These are phyloP conservation scores for Climacteris rufus DNA, from an alignment of 2,113 vertebrate genomes.

Conservation along the genomic window DNA sequence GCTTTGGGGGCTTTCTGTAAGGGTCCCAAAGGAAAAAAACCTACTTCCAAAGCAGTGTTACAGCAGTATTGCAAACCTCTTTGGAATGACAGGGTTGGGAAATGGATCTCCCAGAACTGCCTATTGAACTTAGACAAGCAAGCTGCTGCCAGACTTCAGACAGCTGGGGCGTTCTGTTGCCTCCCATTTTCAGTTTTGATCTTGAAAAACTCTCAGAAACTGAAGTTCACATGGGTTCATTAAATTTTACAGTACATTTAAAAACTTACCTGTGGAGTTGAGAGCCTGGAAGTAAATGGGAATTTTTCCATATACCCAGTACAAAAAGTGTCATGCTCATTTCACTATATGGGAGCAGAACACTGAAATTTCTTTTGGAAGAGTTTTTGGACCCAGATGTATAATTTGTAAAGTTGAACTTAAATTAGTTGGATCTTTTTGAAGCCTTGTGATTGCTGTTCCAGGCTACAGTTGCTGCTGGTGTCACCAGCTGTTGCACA, in stretches of 20 bases:
- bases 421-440: background rate
- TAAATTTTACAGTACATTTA: background rate
- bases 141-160: background rate
- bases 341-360: background rate
- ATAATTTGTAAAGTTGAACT: background rate
- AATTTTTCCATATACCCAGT: background rate
- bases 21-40: background rate
- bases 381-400: background rate
- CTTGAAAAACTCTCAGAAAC: background rate
- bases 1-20: background rate
- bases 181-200: background rate
- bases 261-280: background rate
- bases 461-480: background rate
- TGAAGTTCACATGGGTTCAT: background rate
- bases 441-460: background rate
- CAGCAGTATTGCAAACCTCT: conserved; percentile 13
- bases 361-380: background rate
- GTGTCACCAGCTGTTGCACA: background rate
- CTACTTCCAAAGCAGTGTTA: background rate
- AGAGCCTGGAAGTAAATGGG: background rate
- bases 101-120: background rate
- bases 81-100: background rate
- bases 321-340: accelerated
- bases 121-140: background rate
- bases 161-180: background rate